Base-by-base conservation (phyloP, 2,888 invertebrate species). In the Slavum lentiscoides region DNA sequence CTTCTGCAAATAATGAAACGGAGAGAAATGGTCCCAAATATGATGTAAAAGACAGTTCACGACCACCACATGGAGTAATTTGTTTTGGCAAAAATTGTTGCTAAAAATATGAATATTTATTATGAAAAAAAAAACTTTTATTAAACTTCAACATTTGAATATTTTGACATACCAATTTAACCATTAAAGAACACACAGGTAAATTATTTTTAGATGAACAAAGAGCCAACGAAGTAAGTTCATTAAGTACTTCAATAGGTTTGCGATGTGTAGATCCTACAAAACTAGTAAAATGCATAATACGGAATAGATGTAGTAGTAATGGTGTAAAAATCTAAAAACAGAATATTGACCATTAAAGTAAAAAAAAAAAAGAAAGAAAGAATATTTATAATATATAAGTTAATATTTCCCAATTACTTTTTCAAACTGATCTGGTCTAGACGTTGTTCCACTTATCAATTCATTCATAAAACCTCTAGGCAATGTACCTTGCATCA, bases 1-100 rank as follows among this genome's bases (percentile, higher is more conserved):
- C 97, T 86, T 98, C 97, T 59, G 94, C 95, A 87, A 97, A 96
- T 2, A 97, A 90, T 0, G 97, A 97, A 0, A 97, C 91, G 15
- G 92, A 92, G 83, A 98, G 89, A 87, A 98, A 97, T 0, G 97
- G 95, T 21, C 97, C 97, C 11, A 99, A 89, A 86, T 92, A 95
- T 81, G 95, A 94, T 69, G 93, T 91, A 74, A 92, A 90, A 0
- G 94, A 92, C 82, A 97, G 89, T 87, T 98, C 98, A 64, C 96
- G 89, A 0, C 98, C 98, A 0, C 90, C 89, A 58, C 85, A 85
- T 1, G 91, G 91, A 2, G 94, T 93, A 84, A 92, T 89, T 2
- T 92, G 87, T 15, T 90, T 90, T 0, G 94, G 94, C 82, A 91
- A 86, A 87, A 93, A 95, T 85, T 95, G 93, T 5, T 90, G 87